These are phyloP conservation scores for Laterallus jamaicensis DNA, from an alignment of 2,113 vertebrate species.

Conservation along the genomic window DNA sequence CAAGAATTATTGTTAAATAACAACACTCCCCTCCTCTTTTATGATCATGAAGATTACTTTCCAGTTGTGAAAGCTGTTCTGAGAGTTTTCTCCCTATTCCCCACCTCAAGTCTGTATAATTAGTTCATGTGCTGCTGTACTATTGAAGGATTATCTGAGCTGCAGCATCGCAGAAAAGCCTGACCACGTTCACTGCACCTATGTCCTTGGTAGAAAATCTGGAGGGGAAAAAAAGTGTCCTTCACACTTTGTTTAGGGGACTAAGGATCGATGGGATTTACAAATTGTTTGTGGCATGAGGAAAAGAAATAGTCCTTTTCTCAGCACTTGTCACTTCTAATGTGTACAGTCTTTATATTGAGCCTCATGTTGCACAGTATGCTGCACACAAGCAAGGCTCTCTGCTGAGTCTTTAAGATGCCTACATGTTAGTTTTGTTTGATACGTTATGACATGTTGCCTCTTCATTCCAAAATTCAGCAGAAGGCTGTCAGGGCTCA, in stretches of 20 bases:
- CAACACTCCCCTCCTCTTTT: background rate
- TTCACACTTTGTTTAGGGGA: background rate
- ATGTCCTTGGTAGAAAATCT: background rate
- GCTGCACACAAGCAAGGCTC: background rate
- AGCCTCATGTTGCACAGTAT: background rate
- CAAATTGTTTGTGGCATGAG: background rate
- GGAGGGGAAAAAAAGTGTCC: background rate
- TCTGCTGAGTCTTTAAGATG: background rate
- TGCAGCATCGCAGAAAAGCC: background rate
- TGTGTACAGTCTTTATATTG: background rate
- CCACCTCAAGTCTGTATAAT: background rate
- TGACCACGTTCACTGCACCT: background rate
- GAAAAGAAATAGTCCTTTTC: background rate
- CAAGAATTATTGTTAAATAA: background rate
- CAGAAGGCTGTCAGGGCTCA: background rate
- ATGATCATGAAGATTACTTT: background rate
- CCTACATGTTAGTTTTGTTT: background rate
- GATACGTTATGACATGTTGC: background rate
- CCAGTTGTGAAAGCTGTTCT: background rate
- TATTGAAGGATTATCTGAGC: background rate
- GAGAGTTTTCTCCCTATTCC: background rate
- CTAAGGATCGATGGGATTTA: background rate
- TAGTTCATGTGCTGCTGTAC: background rate
- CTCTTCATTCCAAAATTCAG: background rate
- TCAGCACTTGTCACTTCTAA: background rate